Base-by-base conservation (phyloP, 2,113 vertebrate species). In the Proteles cristata region DNA sequence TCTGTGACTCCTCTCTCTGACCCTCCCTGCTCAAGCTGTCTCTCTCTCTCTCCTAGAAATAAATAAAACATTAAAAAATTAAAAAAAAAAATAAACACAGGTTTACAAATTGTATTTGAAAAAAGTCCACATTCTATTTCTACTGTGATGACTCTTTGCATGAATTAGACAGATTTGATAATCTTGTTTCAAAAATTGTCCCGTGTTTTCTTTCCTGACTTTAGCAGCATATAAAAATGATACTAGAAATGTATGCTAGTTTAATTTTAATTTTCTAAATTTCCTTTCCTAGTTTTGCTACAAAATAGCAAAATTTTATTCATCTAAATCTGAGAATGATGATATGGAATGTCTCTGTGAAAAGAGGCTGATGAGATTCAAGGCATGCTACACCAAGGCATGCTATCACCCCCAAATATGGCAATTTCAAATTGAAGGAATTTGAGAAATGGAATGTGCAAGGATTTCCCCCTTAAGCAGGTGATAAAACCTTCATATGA, bases 251-350 rank as follows among this genome's bases (percentile, higher is more conserved):
- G 55, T 76, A 92, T 94, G 68, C 16, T 88, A 88, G 35, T 82
- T 68, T 28, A 71, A 85, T 88, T 88, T 91, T 65, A 88, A 83
- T 76, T 33, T 88, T 71, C 26, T 88, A 74, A 68, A 68, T 74
- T 87, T 77, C 21, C 55, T 91, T 86, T 66, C 66, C 39, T 94
- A 25, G 35, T 91, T 96, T 91, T 94, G 21, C 5, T 91, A 55
- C 45, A 76, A 92, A 81, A 68, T 83, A 76, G 58, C 45, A 96
- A 94, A 68, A 58, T 8, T 66, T 53, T 83, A 12, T 69, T 92
- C 11, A 94, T 88, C 66, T 88, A 88, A 82, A 77, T 63, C 16
- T 43, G 63, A 65, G 61, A 83, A 92, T 76, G 69, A 88, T 43
- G 23, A 84, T 84, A 88, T 45, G 63, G 45, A 79, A 97, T 65